Conservation (phyloP, 2,113 vertebrate genomes). For the Pituophis catenifer region DNA sequence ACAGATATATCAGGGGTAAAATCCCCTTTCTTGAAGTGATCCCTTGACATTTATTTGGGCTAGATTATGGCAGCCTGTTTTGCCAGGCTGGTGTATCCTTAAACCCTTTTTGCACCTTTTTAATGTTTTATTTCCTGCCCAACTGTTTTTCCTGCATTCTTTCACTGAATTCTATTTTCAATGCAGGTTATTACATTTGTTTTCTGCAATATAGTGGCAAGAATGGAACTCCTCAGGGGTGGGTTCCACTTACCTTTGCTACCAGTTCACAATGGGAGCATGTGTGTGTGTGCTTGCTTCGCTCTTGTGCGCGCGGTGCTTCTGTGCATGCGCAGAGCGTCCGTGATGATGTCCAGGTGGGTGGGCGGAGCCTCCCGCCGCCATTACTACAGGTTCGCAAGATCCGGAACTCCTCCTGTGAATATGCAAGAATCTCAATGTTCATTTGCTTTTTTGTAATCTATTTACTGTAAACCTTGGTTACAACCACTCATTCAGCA, state of each 20-base stretch:
- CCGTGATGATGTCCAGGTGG: no score
- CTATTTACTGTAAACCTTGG: not conserved
- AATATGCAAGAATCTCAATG: not conserved
- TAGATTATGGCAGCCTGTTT: not conserved
- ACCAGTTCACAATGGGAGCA: no score
- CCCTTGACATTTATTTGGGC: not conserved
- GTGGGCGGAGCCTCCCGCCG: no score
- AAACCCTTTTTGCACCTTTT: not conserved
- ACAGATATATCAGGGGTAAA: not conserved
- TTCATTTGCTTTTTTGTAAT: not conserved
- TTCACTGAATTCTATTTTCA: not conserved
- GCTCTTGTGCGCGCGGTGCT: no score
- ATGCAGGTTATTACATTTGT: not conserved
- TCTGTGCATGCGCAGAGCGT: no score
- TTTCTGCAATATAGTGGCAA: not conserved
- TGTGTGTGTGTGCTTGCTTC: no score
- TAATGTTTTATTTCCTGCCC: not conserved
- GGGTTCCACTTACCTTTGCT: no score
- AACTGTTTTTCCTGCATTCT: not conserved
- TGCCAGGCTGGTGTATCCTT: not conserved
- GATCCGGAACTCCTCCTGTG: not conserved
- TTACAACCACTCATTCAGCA: not conserved
- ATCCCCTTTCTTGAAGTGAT: not conserved
- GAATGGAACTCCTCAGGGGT: not conserved
- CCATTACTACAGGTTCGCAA: no score